Conservation (phyloP, 2,113 vertebrate genomes). For the Oryzias curvinotus region DNA sequence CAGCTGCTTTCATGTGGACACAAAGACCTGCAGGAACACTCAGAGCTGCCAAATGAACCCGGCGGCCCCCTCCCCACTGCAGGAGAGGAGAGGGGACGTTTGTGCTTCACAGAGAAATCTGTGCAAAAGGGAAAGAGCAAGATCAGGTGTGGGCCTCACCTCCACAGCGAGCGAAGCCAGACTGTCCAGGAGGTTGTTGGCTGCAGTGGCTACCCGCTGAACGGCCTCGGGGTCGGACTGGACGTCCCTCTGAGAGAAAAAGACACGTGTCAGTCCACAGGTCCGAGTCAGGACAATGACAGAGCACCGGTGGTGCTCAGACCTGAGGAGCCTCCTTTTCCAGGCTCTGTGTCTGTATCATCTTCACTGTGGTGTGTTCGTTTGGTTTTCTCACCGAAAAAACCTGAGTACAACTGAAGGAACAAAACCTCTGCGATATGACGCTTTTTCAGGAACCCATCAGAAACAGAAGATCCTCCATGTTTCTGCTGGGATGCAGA, state of each 20-base stretch:
- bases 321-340: no score
- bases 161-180: slow-evolving; percentile 81
- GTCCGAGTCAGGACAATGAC: not conserved
- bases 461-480: no score
- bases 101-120: no score
- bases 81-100: not conserved
- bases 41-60: slow-evolving; percentile 41
- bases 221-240: slow-evolving; percentile 75
- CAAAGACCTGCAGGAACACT: slow-evolving; percentile 19
- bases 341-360: no score
- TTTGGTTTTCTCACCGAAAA: no score
- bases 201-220: slow-evolving; percentile 73
- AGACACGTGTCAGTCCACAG: slow-evolving; percentile 11
- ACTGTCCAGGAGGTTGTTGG: slow-evolving; percentile 79
- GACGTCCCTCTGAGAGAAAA: slow-evolving; percentile 68
- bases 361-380: no score
- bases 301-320: no score
- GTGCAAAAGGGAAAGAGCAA: no score
- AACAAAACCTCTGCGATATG: no score
- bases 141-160: slow-evolving; percentile 67
- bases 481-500: no score
- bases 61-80: slow-evolving; percentile 17
- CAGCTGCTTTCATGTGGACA: slow-evolving; percentile 59
- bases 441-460: no score
- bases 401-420: no score